These are phyloP conservation scores for Athene noctua DNA, from an alignment of 2,113 vertebrate genomes.

Conservation along the genomic window DNA sequence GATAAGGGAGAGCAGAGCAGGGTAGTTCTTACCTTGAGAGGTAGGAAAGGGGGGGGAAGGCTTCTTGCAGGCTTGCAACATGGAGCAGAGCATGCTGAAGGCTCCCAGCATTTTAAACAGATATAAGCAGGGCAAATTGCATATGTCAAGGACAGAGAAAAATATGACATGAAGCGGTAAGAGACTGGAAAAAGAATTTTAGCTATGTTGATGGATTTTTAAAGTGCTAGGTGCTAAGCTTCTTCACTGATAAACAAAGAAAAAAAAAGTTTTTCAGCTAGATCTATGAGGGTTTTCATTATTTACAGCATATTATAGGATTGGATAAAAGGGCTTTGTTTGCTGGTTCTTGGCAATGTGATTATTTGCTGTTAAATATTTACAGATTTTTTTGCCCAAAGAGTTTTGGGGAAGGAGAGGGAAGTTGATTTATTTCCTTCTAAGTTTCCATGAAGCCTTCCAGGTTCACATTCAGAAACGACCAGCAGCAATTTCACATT, in stretches of 20 bases:
- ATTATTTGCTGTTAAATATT: conserved; percentile 56
- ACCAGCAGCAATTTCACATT: conserved; percentile 3
- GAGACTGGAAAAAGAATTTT: not conserved
- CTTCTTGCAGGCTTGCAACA: not conserved
- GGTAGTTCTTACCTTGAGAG: not conserved
- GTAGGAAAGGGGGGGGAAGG: not conserved
- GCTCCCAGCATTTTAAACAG: not conserved
- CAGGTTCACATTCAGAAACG: not conserved
- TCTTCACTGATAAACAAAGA: not conserved
- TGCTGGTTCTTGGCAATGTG: not conserved
- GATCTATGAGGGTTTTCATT: conserved; percentile 6
- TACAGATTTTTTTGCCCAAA: conserved; percentile 4
- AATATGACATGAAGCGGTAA: not conserved
- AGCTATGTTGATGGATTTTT: not conserved
- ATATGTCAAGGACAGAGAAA: not conserved
- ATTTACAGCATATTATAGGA: conserved; percentile 26
- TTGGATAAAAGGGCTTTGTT: conserved; percentile 27
- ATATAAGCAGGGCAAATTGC: not conserved
- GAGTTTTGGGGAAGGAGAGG: not conserved
- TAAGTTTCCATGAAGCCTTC: conserved; percentile 20
- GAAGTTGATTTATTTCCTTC: conserved; percentile 22
- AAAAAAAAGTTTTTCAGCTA: not conserved
- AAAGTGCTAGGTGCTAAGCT: not conserved
- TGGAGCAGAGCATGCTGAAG: not conserved
- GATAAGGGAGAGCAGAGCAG: not conserved